A percentile compares a stretch with the other conserved stretches of the same genome.
Conservation (phyloP, 2,797 vertebrate species). For the Alosa sapidissima region DNA sequence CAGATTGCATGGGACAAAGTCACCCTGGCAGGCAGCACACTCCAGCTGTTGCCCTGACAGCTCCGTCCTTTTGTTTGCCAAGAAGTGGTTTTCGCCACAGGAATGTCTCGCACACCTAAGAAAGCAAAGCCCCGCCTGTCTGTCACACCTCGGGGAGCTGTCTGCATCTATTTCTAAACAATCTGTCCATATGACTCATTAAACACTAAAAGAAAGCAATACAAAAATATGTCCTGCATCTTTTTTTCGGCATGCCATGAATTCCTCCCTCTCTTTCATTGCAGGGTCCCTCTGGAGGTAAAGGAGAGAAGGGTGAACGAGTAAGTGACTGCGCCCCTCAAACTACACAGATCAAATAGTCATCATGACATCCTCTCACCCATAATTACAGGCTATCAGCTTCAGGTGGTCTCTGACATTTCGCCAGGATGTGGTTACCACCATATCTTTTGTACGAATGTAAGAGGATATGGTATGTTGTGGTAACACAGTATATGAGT, state of each 20-base stretch:
- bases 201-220: background rate
- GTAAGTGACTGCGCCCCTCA: constrained; percentile 69
- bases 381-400: constrained; percentile 8
- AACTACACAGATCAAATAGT: background rate
- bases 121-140: background rate
- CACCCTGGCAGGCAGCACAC: background rate
- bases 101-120: constrained; percentile 12
- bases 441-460: background rate
- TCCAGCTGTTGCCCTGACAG: background rate
- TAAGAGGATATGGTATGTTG: background rate
- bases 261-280: constrained; percentile 4
- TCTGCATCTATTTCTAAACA: background rate
- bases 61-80: background rate
- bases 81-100: background rate
- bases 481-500: background rate
- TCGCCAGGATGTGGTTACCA: constrained; percentile 15
- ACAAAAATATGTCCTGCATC: background rate
- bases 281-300: constrained; percentile 84
- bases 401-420: constrained; percentile 10
- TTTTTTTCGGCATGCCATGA: background rate
- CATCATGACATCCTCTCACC: background rate
- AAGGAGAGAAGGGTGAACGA: constrained; percentile 91
- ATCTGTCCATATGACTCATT: constrained; percentile 7
- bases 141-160: background rate
- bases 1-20: background rate